Evolutionary conservation across 2,888 invertebrate species (phyloP), one percentile per base, ranked within the genome.

Genomic region (Pyrrhosoma nymphula): DNA sequence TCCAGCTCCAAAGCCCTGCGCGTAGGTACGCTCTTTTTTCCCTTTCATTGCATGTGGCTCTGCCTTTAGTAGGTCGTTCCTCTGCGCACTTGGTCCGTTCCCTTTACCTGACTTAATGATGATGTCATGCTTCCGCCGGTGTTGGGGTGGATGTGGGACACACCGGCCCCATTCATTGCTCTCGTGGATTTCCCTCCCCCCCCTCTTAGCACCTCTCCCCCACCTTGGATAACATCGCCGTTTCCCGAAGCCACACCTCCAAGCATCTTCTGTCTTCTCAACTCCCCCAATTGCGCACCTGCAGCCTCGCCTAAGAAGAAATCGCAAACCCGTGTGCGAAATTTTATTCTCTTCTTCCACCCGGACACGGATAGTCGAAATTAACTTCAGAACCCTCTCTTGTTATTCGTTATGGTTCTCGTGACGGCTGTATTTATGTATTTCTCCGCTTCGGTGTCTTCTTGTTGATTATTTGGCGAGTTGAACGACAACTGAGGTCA

Each of bases 101-200:
- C 47, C 69, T 69, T 93, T 75, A 69, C 63, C 69, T 69, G 69
- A 93, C 93, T 93, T 93, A 30, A 82, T 47, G 93, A 93, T 93
- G 93, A 93, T 93, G 93, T 93, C 93, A 93, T 93, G 93, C 39
- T 75, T 75, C 93, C 93, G 93, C 69, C n/a, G 47, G 39, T 69
- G 93, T 69, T 93, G 69, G 69, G 69, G 56, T 56, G 91, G 91
- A 93, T 93, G 93, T 93, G 93, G 93, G 93, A 93, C 89, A 89
- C 93, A 16, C 69, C 69, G 93, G 69, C 93, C 69, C 93, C 93
- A 93, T 93, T 93, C 93, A 93, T 93, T 93, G 47, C 69, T 39
- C 35, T 47, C 47, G 39, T 47, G 63, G 69, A 47, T 30, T 39
- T 69, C 3, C n/a, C 93, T 93, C 63, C 56, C 39, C n/a, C 69